Evolutionary conservation across 2,888 invertebrate species (phyloP), one percentile per base, ranked within the genome.

Genomic region (Sylvicola fuscatus): DNA sequence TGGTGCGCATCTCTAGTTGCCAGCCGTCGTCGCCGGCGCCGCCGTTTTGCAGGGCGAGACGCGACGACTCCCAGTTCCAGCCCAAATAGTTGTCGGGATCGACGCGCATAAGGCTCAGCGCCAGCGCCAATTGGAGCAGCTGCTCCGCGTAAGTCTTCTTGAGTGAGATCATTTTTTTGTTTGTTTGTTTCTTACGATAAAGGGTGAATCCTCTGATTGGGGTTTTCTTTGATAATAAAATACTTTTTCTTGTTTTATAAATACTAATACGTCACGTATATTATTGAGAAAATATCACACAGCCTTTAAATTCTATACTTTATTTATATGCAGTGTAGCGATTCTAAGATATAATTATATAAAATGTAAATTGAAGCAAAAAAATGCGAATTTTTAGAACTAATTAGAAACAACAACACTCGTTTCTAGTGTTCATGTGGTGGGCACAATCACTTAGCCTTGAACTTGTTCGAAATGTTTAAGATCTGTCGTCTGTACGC

Each of bases 131-230:
- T 54, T 84, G 74, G 43, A 87, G 58, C 48, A 86, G 62, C 62
- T 84, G 83, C 53, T 82, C 80, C 35, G 79, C 72, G 49, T 80
- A 80, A 33, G 80, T 61, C 56, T 84, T 84, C 62, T 84, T 84
- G 47, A 81, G 60, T 47, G 77, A 75, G 60, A 83, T 66, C 83
- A 84, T 84, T 49, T 43, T 49, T 41, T 40, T 29, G 27, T 37
- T 15, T 11, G 21, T 32, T 26, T 31, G n/a, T n/a, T n/a, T n/a
- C n/a, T n/a, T n/a, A n/a, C n/a, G n/a, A n/a, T n/a, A n/a, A 29
- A 26, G 6, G 3, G 5, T n/a, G 8, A n/a, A n/a, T n/a, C n/a
- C n/a, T n/a, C n/a, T 14, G 16, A 30, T 26, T 3, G 7, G 3
- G 14, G 6, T 33, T 21, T 17, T 33, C 17, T 10, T 17, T 16